These are phyloP conservation scores for Oasisia sp. DNA, from an alignment of 2,888 invertebrate species.

Conservation along the genomic window DNA sequence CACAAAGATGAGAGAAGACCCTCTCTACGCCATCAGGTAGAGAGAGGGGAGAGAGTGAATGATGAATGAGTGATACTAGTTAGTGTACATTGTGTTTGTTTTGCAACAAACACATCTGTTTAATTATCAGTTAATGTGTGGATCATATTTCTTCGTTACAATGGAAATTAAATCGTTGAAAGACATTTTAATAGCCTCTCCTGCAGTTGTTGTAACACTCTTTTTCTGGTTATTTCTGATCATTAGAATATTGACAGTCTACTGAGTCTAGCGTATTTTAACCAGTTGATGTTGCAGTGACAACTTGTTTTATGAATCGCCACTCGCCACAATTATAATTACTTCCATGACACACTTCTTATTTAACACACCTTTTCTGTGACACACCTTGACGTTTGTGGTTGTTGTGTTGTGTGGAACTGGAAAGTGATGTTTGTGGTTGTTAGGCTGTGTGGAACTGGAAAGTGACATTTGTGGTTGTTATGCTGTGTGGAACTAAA, in stretches of 20 bases:
- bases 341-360: too few relatives aligned
- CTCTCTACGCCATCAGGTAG: constrained; percentile 83
- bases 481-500: too few relatives aligned
- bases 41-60: background rate
- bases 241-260: background rate
- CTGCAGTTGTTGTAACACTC: too few relatives aligned
- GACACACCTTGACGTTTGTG: too few relatives aligned
- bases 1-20: constrained; percentile 92
- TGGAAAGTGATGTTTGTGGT: background rate
- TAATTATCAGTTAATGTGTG: background rate
- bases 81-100: background rate
- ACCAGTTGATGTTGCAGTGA: background rate
- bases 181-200: background rate
- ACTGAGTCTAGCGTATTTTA: background rate
- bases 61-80: too few relatives aligned
- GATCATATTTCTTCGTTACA: background rate
- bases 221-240: too few relatives aligned
- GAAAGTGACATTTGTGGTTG: too few relatives aligned
- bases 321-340: too few relatives aligned
- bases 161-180: background rate
- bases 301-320: background rate
- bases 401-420: too few relatives aligned
- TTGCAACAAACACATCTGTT: background rate
- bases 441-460: background rate
- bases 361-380: too few relatives aligned